These are phyloP conservation scores for Oophaga sylvatica DNA, from an alignment of 2,797 vertebrate genomes.

Conservation along the genomic window DNA sequence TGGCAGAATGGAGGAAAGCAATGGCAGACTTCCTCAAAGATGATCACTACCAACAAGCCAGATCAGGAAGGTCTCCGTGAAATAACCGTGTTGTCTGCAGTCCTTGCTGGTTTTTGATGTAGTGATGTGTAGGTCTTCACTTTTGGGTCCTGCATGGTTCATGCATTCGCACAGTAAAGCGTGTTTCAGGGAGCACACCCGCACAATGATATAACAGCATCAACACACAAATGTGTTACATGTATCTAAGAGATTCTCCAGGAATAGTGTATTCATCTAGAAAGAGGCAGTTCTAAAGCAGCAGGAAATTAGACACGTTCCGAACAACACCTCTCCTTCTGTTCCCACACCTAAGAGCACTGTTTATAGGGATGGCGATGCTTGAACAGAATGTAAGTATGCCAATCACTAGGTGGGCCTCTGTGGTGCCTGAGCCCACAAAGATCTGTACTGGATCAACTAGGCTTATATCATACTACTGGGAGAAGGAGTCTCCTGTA, in stretches of 20 bases:
- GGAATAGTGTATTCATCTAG: not conserved
- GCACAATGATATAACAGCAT: not conserved
- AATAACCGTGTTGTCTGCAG: not conserved
- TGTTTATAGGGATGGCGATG: not conserved
- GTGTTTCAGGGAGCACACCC: not conserved
- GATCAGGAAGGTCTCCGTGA: not conserved
- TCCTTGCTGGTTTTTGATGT: not conserved
- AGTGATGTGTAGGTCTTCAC: not conserved
- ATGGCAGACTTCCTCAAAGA: not conserved
- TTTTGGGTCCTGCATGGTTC: not conserved
- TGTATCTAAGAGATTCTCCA: not conserved
- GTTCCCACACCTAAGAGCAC: not conserved
- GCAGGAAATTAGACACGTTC: not conserved
- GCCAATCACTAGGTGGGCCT: not conserved
- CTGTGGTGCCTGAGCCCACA: not conserved
- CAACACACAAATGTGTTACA: not conserved
- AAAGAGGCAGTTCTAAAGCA: not conserved
- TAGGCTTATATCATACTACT: not conserved
- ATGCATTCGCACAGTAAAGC: not conserved
- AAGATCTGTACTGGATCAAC: not conserved
- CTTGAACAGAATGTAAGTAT: not conserved
- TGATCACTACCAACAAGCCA: not conserved
- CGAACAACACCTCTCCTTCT: not conserved
- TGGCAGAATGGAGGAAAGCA: not conserved
- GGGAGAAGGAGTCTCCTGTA: not conserved